A percentile compares a stretch with the other conserved stretches of the same genome.
Evolutionary conservation across 1,140 invertebrate species (phyloP).

Genomic region (Megathymus violae): DNA sequence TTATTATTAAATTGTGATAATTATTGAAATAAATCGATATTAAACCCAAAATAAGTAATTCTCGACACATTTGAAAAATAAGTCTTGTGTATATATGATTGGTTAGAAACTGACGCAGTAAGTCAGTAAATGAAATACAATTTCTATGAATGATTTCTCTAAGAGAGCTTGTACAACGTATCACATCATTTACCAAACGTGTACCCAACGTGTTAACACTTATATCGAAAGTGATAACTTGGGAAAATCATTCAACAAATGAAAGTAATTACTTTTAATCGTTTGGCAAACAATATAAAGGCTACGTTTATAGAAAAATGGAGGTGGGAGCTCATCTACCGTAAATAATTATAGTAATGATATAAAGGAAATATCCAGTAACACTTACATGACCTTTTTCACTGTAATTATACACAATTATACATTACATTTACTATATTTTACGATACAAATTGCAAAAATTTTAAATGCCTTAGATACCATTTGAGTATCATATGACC

Average conservation of each 20-base stretch:
- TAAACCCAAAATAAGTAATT: conserved; percentile 9
- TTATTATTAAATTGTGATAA: conserved; percentile 1
- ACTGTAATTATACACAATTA: no score
- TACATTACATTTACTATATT: no score
- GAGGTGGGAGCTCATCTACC: background rate
- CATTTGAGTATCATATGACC: no score
- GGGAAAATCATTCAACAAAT: background rate
- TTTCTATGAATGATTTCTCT: background rate
- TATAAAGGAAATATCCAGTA: no score
- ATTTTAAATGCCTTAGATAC: no score
- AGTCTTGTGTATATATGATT: no score
- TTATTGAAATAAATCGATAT: conserved; percentile 8
- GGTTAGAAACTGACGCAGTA: no score
- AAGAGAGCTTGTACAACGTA: conserved; percentile 19
- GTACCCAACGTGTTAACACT: background rate
- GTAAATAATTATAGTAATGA: no score
- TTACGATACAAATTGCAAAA: no score
- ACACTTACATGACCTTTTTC: no score
- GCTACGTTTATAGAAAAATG: conserved; percentile 1
- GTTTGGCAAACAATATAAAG: conserved; percentile 14
- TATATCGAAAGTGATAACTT: conserved; percentile 6
- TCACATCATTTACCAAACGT: conserved; percentile 22
- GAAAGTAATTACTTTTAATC: background rate
- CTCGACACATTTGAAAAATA: conserved; percentile 18
- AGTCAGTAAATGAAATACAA: no score